Evolutionary conservation across 2,797 vertebrate species (phyloP), one percentile per base, ranked within the genome.

Genomic region (Sylvia borin): DNA sequence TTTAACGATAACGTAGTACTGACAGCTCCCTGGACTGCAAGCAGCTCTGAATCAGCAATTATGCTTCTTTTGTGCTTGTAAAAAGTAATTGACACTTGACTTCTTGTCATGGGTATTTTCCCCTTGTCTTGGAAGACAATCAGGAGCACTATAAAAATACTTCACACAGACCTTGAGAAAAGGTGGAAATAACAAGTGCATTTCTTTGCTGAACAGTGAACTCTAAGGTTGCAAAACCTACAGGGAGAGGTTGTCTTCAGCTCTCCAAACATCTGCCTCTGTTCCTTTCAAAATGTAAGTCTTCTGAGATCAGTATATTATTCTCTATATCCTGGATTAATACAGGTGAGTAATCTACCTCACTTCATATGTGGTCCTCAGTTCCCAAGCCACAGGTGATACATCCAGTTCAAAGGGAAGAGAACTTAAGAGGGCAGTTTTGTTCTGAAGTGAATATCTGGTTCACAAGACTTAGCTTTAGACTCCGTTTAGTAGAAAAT

Each of bases 21-120:
- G 78, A 75, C 62, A 61, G 66, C n/a, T 77, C 65, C 77, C 71
- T 86, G 60, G 53, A 92, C 77, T 87, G 60, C 34, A 91, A 53
- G 58, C 38, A 80, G 38, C 77, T 78, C 79, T 64, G 68, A 95
- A 75, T 94, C 86, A 88, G 67, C 47, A 84, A 43, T 80, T 94
- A 68, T 42, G 10, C 31, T 47, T 42, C 50, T 73, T 65, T 61
- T 64, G 32, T 55, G 24, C 6, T 18, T 67, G 73, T 61, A 55
- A 51, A 76, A 90, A 85, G 19, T 60, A 66, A 55, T 11, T 78
- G 62, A 67, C 60, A 32, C 51, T 95, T 78, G 85, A 79, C 32
- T 93, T 82, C 42, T 58, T 82, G 34, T 71, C 55, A 68, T 82
- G 34, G 26, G 22, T 73, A 53, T 74, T 90, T 92, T 76, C 31